Evolutionary conservation across 2,797 vertebrate species (phyloP).

Genomic region (Sus cebifrons): DNA sequence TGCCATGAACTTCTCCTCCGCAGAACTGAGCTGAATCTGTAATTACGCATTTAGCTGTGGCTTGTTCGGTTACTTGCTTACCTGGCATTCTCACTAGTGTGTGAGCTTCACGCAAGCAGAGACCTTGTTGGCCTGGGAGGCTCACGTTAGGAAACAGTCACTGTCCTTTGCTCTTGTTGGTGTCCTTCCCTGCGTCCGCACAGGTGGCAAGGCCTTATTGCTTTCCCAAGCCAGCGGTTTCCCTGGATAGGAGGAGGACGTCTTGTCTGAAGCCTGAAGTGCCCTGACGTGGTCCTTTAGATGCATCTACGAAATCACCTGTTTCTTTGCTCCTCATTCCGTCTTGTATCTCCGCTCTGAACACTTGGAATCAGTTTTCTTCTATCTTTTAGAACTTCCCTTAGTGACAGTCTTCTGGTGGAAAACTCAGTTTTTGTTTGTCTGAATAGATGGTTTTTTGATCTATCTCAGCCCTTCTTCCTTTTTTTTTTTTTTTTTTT

Average conservation of each 20-base stretch:
- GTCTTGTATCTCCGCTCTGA: not conserved
- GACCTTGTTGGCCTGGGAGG: not conserved
- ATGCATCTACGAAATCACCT: rapidly evolving
- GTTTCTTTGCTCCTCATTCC: not conserved
- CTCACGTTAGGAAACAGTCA: not conserved
- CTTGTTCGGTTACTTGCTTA: too few species aligned
- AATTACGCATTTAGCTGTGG: rapidly evolving
- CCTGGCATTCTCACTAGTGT: not conserved
- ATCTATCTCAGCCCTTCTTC: not conserved
- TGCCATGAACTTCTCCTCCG: rapidly evolving
- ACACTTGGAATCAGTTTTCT: rapidly evolving
- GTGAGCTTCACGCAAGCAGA: not conserved
- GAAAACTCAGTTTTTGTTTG: not conserved
- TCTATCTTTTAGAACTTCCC: not conserved
- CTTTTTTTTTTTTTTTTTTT: not conserved
- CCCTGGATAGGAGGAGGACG: not conserved
- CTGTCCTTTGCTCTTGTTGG: rapidly evolving
- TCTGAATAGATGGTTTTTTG: rapidly evolving
- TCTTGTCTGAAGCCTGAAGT: not conserved
- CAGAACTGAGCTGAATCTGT: too few species aligned
- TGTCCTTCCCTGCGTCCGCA: rapidly evolving
- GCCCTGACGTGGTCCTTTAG: not conserved
- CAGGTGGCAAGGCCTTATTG: not conserved
- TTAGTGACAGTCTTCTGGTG: not conserved
- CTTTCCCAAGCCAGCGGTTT: too few species aligned